Evolutionary conservation across 2,113 vertebrate species (phyloP).

Genomic region (Dromaius novaehollandiae): DNA sequence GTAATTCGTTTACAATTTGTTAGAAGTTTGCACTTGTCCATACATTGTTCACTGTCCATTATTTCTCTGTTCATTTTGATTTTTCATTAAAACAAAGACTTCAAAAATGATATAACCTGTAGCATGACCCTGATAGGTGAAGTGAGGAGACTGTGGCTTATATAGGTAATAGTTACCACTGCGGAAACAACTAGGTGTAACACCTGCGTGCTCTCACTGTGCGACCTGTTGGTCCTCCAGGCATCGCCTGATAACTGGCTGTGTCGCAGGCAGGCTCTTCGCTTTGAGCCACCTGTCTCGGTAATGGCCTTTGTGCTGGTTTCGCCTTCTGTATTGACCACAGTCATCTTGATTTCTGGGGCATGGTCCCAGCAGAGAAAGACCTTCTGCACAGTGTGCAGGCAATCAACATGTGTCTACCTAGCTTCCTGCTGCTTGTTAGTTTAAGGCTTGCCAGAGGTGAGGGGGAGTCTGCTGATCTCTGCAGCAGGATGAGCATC

Average conservation of each 20-base stretch:
- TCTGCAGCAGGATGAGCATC: not conserved
- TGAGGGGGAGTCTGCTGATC: not conserved
- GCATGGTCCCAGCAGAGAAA: not conserved
- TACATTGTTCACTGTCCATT: not conserved
- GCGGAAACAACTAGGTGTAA: not conserved
- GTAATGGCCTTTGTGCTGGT: not conserved
- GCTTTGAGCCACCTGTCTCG: not conserved
- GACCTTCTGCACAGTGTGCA: rapidly evolving
- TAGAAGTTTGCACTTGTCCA: not conserved
- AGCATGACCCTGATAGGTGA: not conserved
- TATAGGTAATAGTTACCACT: not conserved
- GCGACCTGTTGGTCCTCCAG: rapidly evolving
- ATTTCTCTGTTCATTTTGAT: not conserved
- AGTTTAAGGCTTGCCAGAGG: not conserved
- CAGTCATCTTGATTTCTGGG: not conserved
- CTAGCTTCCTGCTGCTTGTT: rapidly evolving
- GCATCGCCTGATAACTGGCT: not conserved
- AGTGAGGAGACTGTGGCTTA: not conserved
- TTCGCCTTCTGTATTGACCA: not conserved
- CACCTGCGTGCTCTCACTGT: rapidly evolving
- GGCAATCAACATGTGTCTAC: not conserved
- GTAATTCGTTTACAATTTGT: not conserved
- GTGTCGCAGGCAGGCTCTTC: not conserved
- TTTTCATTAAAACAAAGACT: not conserved
- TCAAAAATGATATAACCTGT: not conserved